These are phyloP conservation scores for Lysiphlebus fabarum DNA, from an alignment of 1,140 invertebrate species.

Conservation along the genomic window DNA sequence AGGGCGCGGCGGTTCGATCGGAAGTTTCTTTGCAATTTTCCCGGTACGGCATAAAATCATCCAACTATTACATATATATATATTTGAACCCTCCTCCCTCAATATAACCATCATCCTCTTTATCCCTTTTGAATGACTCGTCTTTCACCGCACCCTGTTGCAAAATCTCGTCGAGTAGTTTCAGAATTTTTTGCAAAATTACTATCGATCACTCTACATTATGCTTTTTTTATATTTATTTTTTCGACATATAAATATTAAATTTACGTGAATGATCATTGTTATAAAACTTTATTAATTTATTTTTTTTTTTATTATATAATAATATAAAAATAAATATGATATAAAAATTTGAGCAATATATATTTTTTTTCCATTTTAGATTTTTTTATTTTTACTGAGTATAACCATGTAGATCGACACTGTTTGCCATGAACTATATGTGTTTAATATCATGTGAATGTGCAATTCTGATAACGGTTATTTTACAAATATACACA, in stretches of 20 bases:
- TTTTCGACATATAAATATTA: not conserved
- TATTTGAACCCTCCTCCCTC: conserved; percentile 4
- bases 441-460: too few species aligned
- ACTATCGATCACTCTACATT: conserved; percentile 25
- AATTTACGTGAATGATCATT: too few species aligned
- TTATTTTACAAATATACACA: too few species aligned
- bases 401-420: too few species aligned
- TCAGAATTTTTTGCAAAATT: conserved; percentile 21
- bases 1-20: conserved; percentile 31
- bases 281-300: too few species aligned
- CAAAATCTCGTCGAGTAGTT: conserved; percentile 10
- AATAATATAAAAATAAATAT: too few species aligned
- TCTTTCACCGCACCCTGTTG: not conserved
- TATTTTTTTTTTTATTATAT: too few species aligned
- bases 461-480: too few species aligned
- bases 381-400: too few species aligned
- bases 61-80: conserved; percentile 1
- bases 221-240: not conserved
- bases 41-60: conserved; percentile 20
- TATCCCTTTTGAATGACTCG: conserved; percentile 7
- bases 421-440: too few species aligned
- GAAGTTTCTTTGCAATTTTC: conserved; percentile 31
- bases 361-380: too few species aligned
- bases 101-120: not conserved
- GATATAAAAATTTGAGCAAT: too few species aligned